Evolutionary conservation across 2,888 invertebrate genomes (phyloP), one percentile per base, ranked within the genome.

Genomic region (Tuta absoluta): DNA sequence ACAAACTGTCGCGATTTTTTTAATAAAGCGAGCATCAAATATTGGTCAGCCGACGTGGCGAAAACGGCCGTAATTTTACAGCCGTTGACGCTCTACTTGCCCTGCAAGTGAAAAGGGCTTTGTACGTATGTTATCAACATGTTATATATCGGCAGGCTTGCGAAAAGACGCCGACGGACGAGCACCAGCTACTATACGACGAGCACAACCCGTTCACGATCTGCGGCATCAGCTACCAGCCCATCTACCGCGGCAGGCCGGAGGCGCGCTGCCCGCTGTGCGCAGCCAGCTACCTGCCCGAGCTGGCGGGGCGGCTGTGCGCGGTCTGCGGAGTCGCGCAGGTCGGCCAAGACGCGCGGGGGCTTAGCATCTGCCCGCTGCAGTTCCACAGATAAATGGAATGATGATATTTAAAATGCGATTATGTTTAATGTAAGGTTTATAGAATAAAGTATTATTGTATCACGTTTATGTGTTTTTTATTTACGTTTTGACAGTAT

Each of bases 141-240:
- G 2, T 28, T 28, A 28, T 28, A 4, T 28, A 5, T 33, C 10
- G 4, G 10, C 33, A 96, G 88, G 98, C 97, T 0, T 98, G 98
- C 80, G 98, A 99, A 78, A 96, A 97, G 69, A 98, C 96, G 72
- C 96, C 96, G 0, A 93, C 94, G 0, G 98, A 99, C 80, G 97
- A 98, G 79, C 95, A 98, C 71, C 95, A 96, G 74, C 82, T 99
- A 63, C 91, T 94, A 0, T 99, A 99, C 79, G 99, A 99, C 76
- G 98, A 99, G 80, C 98, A 98, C 82, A 99, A 99, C 90, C 99
- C 99, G 0, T 99, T 99, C 86, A 95, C 95, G 65, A 93, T 99
- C 51, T 99, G 99, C 83, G 98, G 97, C 0, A 94, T 95, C 38
- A 95, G 96, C 24, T 99, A 96, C 87, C 96, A 95, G 58, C 99